These are phyloP conservation scores for Manis pentadactyla DNA, from an alignment of 2,797 vertebrate genomes.

Conservation along the genomic window DNA sequence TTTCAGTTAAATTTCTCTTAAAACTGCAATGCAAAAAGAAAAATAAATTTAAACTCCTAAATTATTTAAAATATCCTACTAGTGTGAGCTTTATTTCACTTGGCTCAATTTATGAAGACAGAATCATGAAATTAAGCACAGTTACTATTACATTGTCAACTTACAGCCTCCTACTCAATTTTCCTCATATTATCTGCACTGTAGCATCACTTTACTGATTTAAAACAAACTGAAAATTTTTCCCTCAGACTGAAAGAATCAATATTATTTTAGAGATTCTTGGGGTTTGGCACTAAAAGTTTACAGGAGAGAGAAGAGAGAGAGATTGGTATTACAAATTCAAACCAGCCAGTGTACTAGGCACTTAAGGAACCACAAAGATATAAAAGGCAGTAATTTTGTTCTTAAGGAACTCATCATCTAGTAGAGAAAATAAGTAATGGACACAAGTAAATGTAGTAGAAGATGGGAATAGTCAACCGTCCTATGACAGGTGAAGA, in stretches of 20 bases:
- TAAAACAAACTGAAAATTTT: neutral
- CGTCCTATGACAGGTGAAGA: neutral
- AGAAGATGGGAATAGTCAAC: neutral
- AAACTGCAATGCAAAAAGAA: neutral
- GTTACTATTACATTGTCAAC: neutral
- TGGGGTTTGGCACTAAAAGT: neutral
- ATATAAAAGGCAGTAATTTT: neutral
- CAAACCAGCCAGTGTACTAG: neutral
- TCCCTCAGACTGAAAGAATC: neutral
- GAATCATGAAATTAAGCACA: neutral
- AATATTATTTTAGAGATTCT: neutral
- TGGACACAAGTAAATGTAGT: neutral
- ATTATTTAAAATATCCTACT: constrained; percentile 64
- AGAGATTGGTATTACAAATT: neutral
- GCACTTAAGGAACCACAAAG: neutral
- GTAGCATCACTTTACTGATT: neutral
- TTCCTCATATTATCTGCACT: neutral
- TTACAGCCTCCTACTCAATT: neutral
- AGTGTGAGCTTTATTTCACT: neutral
- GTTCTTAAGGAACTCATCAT: neutral
- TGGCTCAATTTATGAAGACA: neutral
- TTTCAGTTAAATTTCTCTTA: constrained; percentile 61
- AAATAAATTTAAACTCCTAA: constrained; percentile 37
- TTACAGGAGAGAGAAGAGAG: neutral
- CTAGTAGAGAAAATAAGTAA: neutral